Percentiles rank a stretch among this genome's conserved stretches.
Conservation (phyloP, 2,797 vertebrate genomes). For the Darevskia nairensis region DNA sequence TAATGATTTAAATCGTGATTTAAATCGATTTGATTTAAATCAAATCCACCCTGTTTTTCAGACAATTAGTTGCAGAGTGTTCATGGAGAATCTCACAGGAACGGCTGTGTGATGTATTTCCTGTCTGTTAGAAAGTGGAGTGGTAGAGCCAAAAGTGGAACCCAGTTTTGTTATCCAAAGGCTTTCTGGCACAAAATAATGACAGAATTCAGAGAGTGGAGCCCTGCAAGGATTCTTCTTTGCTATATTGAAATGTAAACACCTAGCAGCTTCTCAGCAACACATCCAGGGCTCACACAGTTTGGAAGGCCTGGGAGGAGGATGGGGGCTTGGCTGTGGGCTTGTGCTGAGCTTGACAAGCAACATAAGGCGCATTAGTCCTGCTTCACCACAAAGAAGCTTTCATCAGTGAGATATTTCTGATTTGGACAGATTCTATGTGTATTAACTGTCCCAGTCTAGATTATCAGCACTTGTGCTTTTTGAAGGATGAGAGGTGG, state of each 20-base stretch:
- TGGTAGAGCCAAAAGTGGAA: constrained; percentile 2
- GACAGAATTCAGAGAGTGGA: neutral
- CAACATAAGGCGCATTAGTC: no score
- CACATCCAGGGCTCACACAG: neutral
- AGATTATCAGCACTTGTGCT: neutral
- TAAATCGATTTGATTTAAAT: no score
- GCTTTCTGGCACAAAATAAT: neutral
- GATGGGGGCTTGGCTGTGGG: neutral
- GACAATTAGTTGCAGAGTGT: constrained; percentile 50
- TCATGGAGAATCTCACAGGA: constrained; percentile 38
- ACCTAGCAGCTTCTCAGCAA: neutral
- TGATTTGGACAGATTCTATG: neutral
- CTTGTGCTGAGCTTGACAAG: no score
- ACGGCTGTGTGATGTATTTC: neutral
- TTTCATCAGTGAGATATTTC: neutral
- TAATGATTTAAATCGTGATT: no score
- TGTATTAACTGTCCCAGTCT: neutral
- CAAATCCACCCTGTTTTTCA: no score
- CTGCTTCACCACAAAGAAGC: neutral
- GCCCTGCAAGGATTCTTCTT: accelerated
- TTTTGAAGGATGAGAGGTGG: neutral
- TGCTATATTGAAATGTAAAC: neutral
- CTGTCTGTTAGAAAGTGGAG: constrained; percentile 17
- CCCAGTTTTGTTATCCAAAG: constrained; percentile 41
- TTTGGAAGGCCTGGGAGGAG: neutral